Conservation (phyloP, 2,113 vertebrate genomes). For the Gambusia holbrooki region DNA sequence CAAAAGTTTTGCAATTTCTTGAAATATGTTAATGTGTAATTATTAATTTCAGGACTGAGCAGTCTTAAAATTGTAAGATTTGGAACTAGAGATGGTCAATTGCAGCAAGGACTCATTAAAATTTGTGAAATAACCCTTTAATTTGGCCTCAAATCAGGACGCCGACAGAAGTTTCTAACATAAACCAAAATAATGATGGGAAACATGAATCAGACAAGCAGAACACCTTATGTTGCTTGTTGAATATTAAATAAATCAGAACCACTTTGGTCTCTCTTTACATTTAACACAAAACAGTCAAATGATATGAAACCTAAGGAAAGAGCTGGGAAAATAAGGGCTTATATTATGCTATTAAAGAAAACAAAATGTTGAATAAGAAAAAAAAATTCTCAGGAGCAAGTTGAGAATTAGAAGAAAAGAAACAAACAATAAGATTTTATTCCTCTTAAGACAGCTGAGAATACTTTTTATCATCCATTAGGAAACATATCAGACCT, state of each 20-base stretch:
- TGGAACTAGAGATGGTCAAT: neutral
- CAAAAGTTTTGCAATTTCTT: no score
- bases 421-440: neutral
- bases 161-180: neutral
- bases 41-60: no score
- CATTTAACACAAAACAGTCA: neutral
- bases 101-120: neutral
- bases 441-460: neutral
- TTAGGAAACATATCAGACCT: neutral
- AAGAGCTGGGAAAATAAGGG: neutral
- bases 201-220: neutral
- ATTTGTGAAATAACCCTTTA: no score
- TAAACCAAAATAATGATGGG: neutral
- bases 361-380: neutral
- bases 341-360: neutral
- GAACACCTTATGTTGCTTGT: neutral
- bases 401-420: neutral
- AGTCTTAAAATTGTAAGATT: no score
- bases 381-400: neutral
- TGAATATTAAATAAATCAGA: neutral
- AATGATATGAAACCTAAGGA: neutral
- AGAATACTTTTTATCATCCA: no score
- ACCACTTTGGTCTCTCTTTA: neutral
- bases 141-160: no score
- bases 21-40: no score